phyloP scores from a whole-genome alignment of 2,113 vertebrate genomes.

The Erpornis zantholeuca region DNA sequence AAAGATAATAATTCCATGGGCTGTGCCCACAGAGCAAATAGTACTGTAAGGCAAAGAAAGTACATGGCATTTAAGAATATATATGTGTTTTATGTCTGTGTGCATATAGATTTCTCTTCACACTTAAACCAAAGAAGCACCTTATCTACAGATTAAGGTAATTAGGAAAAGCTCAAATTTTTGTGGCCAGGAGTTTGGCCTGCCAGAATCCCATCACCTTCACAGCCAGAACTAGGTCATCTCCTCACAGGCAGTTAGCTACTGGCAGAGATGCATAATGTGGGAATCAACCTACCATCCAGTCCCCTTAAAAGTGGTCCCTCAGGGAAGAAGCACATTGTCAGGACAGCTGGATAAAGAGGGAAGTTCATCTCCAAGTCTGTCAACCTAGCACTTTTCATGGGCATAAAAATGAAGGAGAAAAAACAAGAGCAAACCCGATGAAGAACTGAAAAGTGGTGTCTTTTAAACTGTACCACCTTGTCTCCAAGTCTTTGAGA shows the following conservation, averaged over 20 bases:
- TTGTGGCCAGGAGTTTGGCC: background rate
- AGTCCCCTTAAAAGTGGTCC: constrained; percentile 20
- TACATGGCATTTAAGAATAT: background rate
- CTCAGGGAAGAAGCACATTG: constrained; percentile 20
- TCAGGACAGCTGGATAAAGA: constrained; percentile 44
- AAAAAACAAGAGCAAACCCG: background rate
- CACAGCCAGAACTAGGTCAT: constrained; percentile 32
- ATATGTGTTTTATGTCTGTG: background rate
- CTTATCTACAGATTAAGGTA: background rate
- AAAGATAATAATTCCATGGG: constrained; percentile 35
- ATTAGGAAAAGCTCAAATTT: background rate
- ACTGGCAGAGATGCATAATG: background rate
- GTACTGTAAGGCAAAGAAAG: background rate
- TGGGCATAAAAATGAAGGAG: constrained; percentile 17
- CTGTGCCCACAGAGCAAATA: constrained; percentile 15
- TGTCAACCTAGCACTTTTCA: constrained; percentile 18
- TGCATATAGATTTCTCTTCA: background rate
- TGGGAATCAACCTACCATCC: constrained; percentile 42
- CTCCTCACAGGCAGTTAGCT: constrained; percentile 35
- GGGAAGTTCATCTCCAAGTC: constrained; percentile 9
- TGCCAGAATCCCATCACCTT: constrained; percentile 29
- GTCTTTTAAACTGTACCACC: background rate
- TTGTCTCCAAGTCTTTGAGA: background rate
- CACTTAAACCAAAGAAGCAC: background rate
- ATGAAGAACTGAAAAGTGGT: background rate